Percentiles rank a stretch among this genome's conserved stretches.
These are phyloP conservation scores for Zeus faber DNA, from an alignment of 2,113 vertebrate species.

Conservation along the genomic window DNA sequence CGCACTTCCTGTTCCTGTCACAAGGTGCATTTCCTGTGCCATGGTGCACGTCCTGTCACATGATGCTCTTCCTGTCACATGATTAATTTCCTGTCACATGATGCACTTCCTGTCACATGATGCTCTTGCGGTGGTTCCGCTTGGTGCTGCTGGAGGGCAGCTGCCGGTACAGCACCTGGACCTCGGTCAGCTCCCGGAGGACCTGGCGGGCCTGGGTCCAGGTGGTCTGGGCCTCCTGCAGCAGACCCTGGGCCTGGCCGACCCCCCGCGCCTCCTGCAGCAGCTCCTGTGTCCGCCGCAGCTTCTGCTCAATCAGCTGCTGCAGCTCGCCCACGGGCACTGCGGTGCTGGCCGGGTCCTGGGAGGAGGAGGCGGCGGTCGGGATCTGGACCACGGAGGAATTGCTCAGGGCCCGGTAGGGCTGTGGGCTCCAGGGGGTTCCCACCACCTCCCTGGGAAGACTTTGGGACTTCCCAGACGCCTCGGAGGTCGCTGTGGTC, in stretches of 20 bases:
- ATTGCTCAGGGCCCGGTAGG: slow-evolving; percentile 69
- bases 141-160: no score
- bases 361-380: slow-evolving; percentile 59
- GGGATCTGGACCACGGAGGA: slow-evolving; percentile 90
- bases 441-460: slow-evolving; percentile 63
- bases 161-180: slow-evolving; percentile 82
- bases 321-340: slow-evolving; percentile 77
- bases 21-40: no score
- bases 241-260: slow-evolving; percentile 79
- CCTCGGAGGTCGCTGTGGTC: slow-evolving; percentile 3
- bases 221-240: slow-evolving; percentile 80
- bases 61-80: not conserved
- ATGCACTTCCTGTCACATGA: slow-evolving; percentile 66
- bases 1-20: not conserved
- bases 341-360: slow-evolving; percentile 16
- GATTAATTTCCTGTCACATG: no score
- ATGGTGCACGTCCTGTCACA: no score
- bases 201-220: slow-evolving; percentile 89
- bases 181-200: slow-evolving; percentile 86
- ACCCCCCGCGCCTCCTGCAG: slow-evolving; percentile 75
- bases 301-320: slow-evolving; percentile 86
- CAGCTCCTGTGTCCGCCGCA: slow-evolving; percentile 88
- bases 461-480: slow-evolving; percentile 63
- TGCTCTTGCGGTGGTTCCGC: slow-evolving; percentile 41
- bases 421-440: slow-evolving; percentile 73